phyloP scores from a whole-genome alignment of 2,113 vertebrate species.

The Bubalus kerabau region DNA sequence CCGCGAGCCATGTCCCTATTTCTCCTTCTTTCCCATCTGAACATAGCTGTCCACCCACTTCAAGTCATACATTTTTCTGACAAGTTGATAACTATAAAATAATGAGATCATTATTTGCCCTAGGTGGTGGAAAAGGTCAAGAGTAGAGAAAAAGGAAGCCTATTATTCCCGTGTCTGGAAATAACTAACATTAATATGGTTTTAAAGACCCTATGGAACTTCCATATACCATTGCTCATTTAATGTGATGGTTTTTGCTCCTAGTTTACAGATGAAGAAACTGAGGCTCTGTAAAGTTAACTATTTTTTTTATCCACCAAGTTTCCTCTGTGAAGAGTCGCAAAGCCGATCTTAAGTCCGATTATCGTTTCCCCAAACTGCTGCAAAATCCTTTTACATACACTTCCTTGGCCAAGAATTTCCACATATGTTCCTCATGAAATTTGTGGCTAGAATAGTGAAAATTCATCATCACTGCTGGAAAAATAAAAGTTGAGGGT shows the following conservation, averaged over 20 bases:
- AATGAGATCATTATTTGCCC: not conserved
- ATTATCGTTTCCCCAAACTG: not conserved
- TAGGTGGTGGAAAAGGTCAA: not conserved
- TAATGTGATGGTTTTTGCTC: not conserved
- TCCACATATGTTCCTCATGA: not conserved
- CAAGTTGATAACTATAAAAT: not conserved
- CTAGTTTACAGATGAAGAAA: not conserved
- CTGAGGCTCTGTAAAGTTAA: not conserved
- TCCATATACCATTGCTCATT: not conserved
- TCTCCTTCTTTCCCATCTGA: not conserved
- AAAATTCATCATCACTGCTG: not conserved
- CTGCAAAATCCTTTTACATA: not conserved
- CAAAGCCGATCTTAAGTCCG: not conserved
- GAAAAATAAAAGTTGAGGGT: not conserved
- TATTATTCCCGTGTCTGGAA: not conserved
- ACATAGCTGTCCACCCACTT: not conserved
- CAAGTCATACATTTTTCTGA: not conserved
- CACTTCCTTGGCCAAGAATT: not conserved
- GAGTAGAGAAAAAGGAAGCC: not conserved
- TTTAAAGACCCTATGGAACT: not conserved
- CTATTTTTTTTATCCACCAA: not conserved
- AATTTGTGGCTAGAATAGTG: not conserved
- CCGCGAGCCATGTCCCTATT: rapidly evolving
- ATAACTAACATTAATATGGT: not conserved
- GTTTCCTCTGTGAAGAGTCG: not conserved